These are phyloP conservation scores for Coregonus suidteri DNA, from an alignment of 2,797 vertebrate species.

Conservation along the genomic window DNA sequence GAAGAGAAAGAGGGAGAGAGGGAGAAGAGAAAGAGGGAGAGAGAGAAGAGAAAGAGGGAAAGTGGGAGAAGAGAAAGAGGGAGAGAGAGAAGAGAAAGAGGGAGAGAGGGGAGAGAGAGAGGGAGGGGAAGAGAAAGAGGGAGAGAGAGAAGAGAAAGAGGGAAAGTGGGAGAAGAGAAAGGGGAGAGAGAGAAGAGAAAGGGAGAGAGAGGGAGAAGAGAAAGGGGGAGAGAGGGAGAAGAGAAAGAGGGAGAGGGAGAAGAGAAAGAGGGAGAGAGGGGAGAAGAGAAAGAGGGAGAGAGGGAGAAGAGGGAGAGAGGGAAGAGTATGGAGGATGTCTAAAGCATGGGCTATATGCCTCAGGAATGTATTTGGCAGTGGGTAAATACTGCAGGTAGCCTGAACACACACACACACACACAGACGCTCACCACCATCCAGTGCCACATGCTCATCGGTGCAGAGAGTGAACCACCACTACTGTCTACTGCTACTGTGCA, in stretches of 20 bases:
- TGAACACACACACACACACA: slow-evolving; percentile 33
- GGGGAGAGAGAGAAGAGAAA: slow-evolving; percentile 10
- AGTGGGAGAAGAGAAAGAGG: slow-evolving; percentile 1
- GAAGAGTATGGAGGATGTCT: slow-evolving; percentile 54
- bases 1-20: background rate
- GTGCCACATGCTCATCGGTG: slow-evolving; percentile 11
- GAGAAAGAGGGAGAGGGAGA: slow-evolving; percentile 37
- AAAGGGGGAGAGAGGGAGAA: slow-evolving; percentile 22
- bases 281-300: slow-evolving; percentile 11
- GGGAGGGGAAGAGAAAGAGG: slow-evolving; percentile 1
- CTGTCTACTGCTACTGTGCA: background rate
- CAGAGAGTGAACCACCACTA: slow-evolving; percentile 17
- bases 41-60: slow-evolving; percentile 23
- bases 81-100: slow-evolving; percentile 19
- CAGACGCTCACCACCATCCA: slow-evolving; percentile 5
- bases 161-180: too few species aligned
- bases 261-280: slow-evolving; percentile 14
- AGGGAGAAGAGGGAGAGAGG: slow-evolving; percentile 24
- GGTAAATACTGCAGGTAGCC: slow-evolving; percentile 57
- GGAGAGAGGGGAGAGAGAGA: background rate
- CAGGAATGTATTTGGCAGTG: slow-evolving; percentile 63
- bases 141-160: background rate
- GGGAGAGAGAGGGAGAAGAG: slow-evolving; percentile 25
- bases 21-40: slow-evolving; percentile 5
- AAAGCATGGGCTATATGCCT: slow-evolving; percentile 53